Evolutionary conservation across 2,888 invertebrate species (phyloP).

Genomic region (Drosophila falleni): DNA sequence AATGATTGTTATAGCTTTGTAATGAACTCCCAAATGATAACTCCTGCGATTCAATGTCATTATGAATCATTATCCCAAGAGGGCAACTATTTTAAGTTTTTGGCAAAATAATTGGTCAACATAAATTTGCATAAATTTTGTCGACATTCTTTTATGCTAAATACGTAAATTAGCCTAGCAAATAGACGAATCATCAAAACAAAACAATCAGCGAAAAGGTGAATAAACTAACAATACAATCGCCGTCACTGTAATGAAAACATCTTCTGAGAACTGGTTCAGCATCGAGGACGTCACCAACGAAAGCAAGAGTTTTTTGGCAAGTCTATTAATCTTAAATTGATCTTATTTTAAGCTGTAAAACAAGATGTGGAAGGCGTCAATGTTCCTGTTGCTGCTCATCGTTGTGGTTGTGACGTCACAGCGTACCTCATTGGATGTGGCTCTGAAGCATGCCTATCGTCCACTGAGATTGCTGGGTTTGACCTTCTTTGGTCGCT

Average conservation of each 20-base stretch:
- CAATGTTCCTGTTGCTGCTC: conserved; percentile 49
- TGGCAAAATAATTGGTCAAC: conserved; percentile 11
- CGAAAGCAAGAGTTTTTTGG: conserved; percentile 58
- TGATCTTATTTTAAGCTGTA: conserved; percentile 25
- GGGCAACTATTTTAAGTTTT: conserved; percentile 6
- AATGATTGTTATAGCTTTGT: background rate
- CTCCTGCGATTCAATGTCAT: conserved; percentile 43
- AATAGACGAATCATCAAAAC: conserved; percentile 50
- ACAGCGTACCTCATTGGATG: conserved; percentile 81
- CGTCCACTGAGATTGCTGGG: conserved; percentile 73
- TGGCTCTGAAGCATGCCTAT: conserved; percentile 60
- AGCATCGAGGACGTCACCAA: conserved; percentile 71
- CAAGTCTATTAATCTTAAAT: conserved; percentile 18
- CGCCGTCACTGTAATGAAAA: conserved; percentile 57
- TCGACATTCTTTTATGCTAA: conserved; percentile 43
- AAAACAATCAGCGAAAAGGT: conserved; percentile 65
- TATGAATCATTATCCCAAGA: conserved; percentile 33
- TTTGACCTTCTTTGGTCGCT: conserved; percentile 78
- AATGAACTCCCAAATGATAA: conserved; percentile 1
- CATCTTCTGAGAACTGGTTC: conserved; percentile 73
- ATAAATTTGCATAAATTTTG: conserved; percentile 34
- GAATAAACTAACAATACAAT: conserved; percentile 60
- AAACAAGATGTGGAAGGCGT: conserved; percentile 35
- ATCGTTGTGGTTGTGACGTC: conserved; percentile 48
- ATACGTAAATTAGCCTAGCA: conserved; percentile 49